phyloP scores from a whole-genome alignment of 2,113 vertebrate species.

The Pelmatolapia mariae region DNA sequence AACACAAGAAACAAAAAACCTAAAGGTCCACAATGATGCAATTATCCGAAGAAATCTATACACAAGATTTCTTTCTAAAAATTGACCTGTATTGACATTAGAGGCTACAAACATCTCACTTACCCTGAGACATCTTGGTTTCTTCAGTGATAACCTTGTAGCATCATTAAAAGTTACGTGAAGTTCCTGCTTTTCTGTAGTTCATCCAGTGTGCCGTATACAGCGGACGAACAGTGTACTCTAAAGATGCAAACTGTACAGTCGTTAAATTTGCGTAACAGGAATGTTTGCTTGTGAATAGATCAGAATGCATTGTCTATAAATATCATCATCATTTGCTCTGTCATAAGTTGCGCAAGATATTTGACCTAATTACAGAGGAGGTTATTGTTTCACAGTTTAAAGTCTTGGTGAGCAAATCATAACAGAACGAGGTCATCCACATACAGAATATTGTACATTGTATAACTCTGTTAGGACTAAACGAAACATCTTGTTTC shows the following conservation, averaged over 20 bases:
- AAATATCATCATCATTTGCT: not conserved
- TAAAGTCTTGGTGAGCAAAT: not conserved
- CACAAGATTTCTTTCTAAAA: rapidly evolving
- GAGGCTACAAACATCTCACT: not conserved
- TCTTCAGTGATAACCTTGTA: not conserved
- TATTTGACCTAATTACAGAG: not conserved
- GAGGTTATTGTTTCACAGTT: not conserved
- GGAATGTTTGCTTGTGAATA: not conserved
- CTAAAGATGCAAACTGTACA: not conserved
- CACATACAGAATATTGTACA: not conserved
- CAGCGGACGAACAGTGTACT: not conserved
- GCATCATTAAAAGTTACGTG: not conserved
- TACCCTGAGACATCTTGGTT: not conserved
- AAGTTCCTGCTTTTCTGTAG: not conserved
- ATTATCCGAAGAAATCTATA: rapidly evolving
- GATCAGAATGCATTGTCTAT: not conserved
- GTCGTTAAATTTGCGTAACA: not conserved
- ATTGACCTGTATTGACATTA: not conserved
- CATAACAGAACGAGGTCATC: rapidly evolving
- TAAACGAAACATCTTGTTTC: not conserved
- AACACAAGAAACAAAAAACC: not conserved
- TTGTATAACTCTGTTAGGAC: not conserved
- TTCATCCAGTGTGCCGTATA: rapidly evolving
- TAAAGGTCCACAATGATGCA: not conserved
- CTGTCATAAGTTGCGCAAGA: not conserved